A percentile compares a stretch with the other conserved stretches of the same genome.
These are phyloP conservation scores for Molossus alvarezi DNA, from an alignment of 2,797 vertebrate species.

Conservation along the genomic window DNA sequence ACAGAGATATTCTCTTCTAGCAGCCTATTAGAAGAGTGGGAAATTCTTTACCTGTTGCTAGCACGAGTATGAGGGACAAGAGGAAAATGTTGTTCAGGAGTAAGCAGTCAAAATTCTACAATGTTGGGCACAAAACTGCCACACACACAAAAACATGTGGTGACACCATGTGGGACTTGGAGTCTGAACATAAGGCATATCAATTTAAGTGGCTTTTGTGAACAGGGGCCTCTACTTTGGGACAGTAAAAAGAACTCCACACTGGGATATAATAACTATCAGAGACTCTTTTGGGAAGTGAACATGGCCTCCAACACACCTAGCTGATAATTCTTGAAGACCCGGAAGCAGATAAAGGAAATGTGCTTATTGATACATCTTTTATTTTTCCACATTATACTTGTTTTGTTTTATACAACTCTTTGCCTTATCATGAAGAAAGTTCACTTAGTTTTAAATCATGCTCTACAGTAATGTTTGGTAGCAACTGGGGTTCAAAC, in stretches of 20 bases:
- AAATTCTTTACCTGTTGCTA: not conserved
- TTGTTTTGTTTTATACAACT: not conserved
- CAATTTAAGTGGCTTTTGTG: not conserved
- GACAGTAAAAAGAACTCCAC: not conserved
- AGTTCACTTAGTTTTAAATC: constrained; percentile 17
- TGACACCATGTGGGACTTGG: not conserved
- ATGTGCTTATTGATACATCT: not conserved
- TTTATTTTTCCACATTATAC: constrained; percentile 1
- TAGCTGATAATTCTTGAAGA: constrained; percentile 2
- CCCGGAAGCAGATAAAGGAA: not conserved
- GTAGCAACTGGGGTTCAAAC: constrained; percentile 26
- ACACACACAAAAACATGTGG: not conserved
- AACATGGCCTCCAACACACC: not conserved
- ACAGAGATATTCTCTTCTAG: not conserved
- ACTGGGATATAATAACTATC: not conserved
- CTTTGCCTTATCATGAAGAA: not conserved
- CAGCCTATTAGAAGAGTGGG: not conserved
- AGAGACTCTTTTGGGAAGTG: not conserved
- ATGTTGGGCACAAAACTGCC: not conserved
- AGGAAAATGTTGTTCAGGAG: not conserved
- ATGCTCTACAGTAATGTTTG: constrained; percentile 37
- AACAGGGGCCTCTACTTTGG: not conserved
- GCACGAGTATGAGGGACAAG: not conserved
- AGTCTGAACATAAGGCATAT: not conserved
- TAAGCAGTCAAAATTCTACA: not conserved